Percentiles rank a stretch among this genome's conserved stretches.
phyloP scores from a whole-genome alignment of 2,797 vertebrate species.

The Syngnathus rostellatus region DNA sequence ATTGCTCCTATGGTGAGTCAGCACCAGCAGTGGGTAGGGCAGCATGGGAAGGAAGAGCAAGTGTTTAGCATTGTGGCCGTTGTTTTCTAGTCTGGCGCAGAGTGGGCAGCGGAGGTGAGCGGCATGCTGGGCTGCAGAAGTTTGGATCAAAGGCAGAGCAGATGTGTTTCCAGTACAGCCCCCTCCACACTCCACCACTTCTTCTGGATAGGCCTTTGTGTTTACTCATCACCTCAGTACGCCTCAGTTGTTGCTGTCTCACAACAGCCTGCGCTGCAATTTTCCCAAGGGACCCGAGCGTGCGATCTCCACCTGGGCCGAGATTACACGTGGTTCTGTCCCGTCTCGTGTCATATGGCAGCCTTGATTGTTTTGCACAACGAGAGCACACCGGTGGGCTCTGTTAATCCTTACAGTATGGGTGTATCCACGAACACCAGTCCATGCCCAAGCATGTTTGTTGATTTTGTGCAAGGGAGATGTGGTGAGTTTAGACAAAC shows the following conservation, averaged over 20 bases:
- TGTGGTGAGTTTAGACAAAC: slow-evolving; percentile 59
- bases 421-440: slow-evolving; percentile 42
- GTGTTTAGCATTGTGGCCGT: slow-evolving; percentile 51
- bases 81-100: slow-evolving; percentile 64
- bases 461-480: slow-evolving; percentile 54
- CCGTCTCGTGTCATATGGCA: slow-evolving; percentile 12
- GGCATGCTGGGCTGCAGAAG: slow-evolving; percentile 64
- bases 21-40: slow-evolving; percentile 42
- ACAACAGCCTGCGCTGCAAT: slow-evolving; percentile 46
- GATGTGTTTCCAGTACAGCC: slow-evolving; percentile 68
- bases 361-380: slow-evolving; percentile 17
- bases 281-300: slow-evolving; percentile 53
- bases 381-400: slow-evolving; percentile 24
- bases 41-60: slow-evolving; percentile 53
- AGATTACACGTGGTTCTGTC: slow-evolving; percentile 3
- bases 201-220: slow-evolving; percentile 53
- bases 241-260: slow-evolving; percentile 59
- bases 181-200: neutral
- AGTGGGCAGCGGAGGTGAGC: slow-evolving; percentile 65
- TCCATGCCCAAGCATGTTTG: slow-evolving; percentile 60
- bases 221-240: slow-evolving; percentile 68
- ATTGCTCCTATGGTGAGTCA: slow-evolving; percentile 41
- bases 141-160: slow-evolving; percentile 72
- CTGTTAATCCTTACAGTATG: slow-evolving; percentile 36
- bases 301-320: slow-evolving; percentile 27